phyloP scores from a whole-genome alignment of 2,888 invertebrate genomes.

The Entomobrya proxima region DNA sequence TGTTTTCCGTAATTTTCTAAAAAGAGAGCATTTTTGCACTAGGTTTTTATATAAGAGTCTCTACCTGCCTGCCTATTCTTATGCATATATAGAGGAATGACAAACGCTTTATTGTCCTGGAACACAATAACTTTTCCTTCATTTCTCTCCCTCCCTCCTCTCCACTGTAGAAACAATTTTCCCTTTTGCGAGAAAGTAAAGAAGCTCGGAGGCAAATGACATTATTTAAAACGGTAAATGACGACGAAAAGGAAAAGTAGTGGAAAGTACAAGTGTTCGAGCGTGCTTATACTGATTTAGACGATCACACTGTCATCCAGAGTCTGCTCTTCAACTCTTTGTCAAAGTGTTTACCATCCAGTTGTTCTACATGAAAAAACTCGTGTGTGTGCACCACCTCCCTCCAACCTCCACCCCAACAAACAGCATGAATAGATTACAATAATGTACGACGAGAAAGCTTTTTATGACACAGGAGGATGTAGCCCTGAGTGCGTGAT shows the following conservation, averaged over 20 bases:
- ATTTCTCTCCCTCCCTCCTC: too few species aligned
- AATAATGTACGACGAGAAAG: neutral
- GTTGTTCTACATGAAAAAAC: neutral
- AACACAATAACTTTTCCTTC: too few species aligned
- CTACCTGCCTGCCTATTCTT: too few species aligned
- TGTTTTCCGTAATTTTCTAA: neutral
- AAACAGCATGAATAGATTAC: neutral
- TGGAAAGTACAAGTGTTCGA: conserved; percentile 11
- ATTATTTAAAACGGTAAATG: neutral
- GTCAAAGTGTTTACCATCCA: neutral
- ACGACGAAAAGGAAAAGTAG: neutral
- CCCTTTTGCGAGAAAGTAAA: conserved; percentile 40
- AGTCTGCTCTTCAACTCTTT: neutral
- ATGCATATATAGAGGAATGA: too few species aligned
- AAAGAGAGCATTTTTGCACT: neutral
- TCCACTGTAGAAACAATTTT: neutral
- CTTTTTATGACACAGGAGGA: neutral
- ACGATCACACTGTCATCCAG: neutral
- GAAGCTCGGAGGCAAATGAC: conserved; percentile 5
- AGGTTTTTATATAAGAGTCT: too few species aligned
- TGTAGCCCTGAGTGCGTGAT: neutral
- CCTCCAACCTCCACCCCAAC: neutral
- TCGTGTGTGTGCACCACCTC: neutral
- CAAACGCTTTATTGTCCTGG: too few species aligned
- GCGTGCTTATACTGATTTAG: conserved; percentile 10